Percentiles rank a stretch among this genome's conserved stretches.
phyloP scores from a whole-genome alignment of 2,113 vertebrate genomes.

The Eclectus roratus region DNA sequence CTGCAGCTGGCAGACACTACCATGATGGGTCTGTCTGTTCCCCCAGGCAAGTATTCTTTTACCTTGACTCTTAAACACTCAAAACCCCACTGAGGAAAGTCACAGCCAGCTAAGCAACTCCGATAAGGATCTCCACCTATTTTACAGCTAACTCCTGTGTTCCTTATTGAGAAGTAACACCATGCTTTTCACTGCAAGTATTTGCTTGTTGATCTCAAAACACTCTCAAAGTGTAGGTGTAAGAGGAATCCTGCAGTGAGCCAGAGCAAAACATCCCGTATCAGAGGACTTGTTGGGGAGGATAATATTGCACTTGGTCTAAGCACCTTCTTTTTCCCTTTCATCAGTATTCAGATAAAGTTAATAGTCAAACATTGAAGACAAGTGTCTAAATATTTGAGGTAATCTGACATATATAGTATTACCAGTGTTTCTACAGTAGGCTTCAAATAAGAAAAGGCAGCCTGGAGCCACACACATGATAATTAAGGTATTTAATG shows the following conservation, averaged over 20 bases:
- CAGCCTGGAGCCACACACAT: not conserved
- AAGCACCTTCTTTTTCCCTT: not conserved
- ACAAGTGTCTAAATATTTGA: not conserved
- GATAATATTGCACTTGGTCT: not conserved
- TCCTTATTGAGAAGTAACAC: not conserved
- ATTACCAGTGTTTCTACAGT: not conserved
- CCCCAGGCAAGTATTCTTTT: not conserved
- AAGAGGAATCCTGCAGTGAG: not conserved
- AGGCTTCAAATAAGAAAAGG: not conserved
- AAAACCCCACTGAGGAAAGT: not conserved
- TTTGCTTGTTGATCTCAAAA: not conserved
- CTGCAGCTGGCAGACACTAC: not conserved
- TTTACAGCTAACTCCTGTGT: not conserved
- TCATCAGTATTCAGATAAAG: not conserved
- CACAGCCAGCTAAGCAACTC: not conserved
- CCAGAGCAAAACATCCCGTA: not conserved
- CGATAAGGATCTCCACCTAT: not conserved
- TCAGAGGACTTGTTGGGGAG: not conserved
- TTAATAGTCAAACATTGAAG: not conserved
- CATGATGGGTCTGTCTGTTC: not conserved
- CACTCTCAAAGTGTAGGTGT: not conserved
- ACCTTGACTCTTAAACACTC: not conserved
- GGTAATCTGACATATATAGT: not conserved
- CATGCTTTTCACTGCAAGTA: not conserved
- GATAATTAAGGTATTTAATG: not conserved